phyloP scores from a whole-genome alignment of 2,888 invertebrate species.

The Gisinianus flammeolus region DNA sequence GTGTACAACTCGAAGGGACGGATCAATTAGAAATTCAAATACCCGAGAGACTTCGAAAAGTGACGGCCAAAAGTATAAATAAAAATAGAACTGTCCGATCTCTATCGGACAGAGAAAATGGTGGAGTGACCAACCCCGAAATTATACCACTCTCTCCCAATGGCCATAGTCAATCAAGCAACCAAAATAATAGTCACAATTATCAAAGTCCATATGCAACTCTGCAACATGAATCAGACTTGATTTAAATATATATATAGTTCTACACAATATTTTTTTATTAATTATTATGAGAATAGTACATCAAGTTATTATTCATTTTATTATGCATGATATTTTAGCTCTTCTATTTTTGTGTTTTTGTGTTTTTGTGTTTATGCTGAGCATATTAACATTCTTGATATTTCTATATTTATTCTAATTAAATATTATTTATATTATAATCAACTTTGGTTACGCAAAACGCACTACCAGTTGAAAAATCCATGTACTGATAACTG shows the following conservation, averaged over 20 bases:
- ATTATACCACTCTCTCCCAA: slow-evolving; percentile 40
- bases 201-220: slow-evolving; percentile 36
- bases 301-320: neutral
- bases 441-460: no score
- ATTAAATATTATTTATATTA: no score
- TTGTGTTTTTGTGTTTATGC: no score
- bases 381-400: no score
- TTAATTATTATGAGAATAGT: neutral
- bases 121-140: slow-evolving; percentile 5
- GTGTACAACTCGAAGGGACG: slow-evolving; percentile 75
- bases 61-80: slow-evolving; percentile 15
- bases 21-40: slow-evolving; percentile 67
- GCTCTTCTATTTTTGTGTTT: no score
- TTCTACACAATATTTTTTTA: neutral
- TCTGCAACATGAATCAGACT: slow-evolving; percentile 37
- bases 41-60: slow-evolving; percentile 55
- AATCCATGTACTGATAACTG: no score
- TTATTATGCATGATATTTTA: no score
- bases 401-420: no score
- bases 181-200: slow-evolving; percentile 16
- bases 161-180: neutral
- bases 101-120: slow-evolving; percentile 1
- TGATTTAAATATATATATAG: slow-evolving; percentile 17
- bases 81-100: neutral
- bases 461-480: no score